A percentile compares a stretch with the other conserved stretches of the same genome.
These are phyloP conservation scores for Diaphora mendica DNA, from an alignment of 2,888 invertebrate genomes.

Conservation along the genomic window DNA sequence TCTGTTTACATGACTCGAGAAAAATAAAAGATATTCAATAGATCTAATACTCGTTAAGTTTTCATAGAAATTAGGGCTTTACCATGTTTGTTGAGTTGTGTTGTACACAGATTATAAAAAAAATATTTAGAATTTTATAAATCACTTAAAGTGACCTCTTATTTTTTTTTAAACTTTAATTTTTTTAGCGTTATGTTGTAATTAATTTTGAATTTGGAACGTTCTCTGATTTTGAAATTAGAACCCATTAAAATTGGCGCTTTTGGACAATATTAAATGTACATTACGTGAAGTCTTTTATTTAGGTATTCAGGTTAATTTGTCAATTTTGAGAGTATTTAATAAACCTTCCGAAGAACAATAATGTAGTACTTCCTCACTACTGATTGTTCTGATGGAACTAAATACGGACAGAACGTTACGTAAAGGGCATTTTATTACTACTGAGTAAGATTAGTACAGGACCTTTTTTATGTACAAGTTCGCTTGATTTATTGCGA, in stretches of 20 bases:
- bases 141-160: too few relatives aligned
- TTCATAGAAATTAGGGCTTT: background rate
- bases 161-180: background rate
- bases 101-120: background rate
- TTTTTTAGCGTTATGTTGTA: background rate
- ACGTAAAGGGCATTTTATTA: background rate
- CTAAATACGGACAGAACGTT: background rate
- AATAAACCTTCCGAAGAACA: background rate
- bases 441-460: background rate
- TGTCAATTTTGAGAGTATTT: background rate
- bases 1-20: background rate
- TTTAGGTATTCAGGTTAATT: background rate
- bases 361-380: background rate
- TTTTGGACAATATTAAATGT: background rate
- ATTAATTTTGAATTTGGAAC: background rate
- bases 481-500: slow-evolving; percentile 1
- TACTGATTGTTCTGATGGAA: background rate
- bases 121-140: background rate
- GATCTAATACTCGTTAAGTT: background rate
- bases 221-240: background rate
- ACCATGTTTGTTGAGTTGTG: background rate
- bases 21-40: background rate
- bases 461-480: background rate
- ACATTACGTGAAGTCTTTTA: background rate
- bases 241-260: background rate